Conservation (phyloP, 2,888 invertebrate species). For the Synergus japonicus region DNA sequence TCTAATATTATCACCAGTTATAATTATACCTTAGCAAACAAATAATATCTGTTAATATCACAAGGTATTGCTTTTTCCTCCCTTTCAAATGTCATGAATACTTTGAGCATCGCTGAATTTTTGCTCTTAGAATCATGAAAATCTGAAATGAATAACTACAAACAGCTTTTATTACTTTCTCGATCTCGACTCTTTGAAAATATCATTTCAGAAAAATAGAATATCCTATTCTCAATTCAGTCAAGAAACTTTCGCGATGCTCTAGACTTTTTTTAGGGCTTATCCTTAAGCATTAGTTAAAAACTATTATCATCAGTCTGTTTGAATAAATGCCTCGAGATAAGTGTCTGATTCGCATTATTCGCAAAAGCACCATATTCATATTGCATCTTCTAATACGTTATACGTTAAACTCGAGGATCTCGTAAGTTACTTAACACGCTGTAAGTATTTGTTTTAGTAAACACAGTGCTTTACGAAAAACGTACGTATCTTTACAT, state of each 20-base stretch:
- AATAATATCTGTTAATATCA: conserved; percentile 71
- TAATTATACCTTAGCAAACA: conserved; percentile 53
- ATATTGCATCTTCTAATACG: not conserved
- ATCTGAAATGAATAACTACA: conserved; percentile 50
- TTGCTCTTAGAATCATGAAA: conserved; percentile 52
- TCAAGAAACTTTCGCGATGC: conserved; percentile 26
- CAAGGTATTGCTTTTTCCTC: conserved; percentile 65
- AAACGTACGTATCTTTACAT: conserved; percentile 14
- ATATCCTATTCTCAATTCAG: conserved; percentile 32
- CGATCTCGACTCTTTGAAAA: conserved; percentile 50
- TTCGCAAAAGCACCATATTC: conserved; percentile 17
- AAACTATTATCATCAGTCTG: conserved; percentile 60
- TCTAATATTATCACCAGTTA: conserved; percentile 25
- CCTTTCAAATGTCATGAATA: conserved; percentile 47
- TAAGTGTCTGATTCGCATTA: conserved; percentile 5
- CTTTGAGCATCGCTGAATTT: conserved; percentile 23
- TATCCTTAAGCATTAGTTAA: conserved; percentile 46
- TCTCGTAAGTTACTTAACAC: conserved; percentile 12
- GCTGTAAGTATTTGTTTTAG: not conserved
- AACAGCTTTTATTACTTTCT: not conserved
- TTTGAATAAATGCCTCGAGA: conserved; percentile 47
- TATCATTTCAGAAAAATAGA: conserved; percentile 64
- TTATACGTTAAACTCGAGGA: conserved; percentile 2
- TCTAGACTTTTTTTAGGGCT: not conserved
- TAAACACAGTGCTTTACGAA: conserved; percentile 3